These are phyloP conservation scores for Drosophila macrospina DNA, from an alignment of 2,888 invertebrate genomes.

Conservation along the genomic window DNA sequence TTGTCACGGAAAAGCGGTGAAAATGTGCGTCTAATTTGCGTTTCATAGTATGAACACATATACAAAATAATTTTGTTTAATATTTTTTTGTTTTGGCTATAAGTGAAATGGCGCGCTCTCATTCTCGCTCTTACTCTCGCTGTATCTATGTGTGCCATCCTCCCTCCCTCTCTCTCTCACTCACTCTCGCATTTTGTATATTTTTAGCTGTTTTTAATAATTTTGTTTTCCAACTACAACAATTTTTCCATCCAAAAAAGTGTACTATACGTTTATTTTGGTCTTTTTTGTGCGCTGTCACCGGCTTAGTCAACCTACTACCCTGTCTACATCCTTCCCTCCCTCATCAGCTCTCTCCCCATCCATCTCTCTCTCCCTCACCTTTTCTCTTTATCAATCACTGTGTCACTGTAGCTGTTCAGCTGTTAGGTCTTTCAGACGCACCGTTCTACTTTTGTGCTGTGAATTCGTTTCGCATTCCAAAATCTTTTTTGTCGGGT, in stretches of 20 bases:
- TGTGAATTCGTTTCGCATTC: constrained; percentile 34
- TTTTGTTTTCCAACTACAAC: constrained; percentile 34
- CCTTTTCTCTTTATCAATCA: background rate
- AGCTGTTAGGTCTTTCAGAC: background rate
- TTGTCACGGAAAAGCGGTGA: constrained; percentile 38
- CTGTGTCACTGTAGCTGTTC: background rate
- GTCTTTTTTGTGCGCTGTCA: constrained; percentile 7
- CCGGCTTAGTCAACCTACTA: constrained; percentile 20
- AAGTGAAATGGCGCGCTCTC: background rate
- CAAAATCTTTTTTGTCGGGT: constrained; percentile 40
- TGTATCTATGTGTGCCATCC: background rate
- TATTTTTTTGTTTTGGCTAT: constrained; percentile 8
- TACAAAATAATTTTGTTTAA: constrained; percentile 4
- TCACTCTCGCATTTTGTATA: constrained; percentile 25
- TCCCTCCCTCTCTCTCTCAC: background rate
- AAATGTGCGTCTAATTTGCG: background rate
- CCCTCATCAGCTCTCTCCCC: background rate
- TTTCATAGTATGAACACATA: background rate
- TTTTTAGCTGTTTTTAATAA: constrained; percentile 56
- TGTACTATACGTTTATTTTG: constrained; percentile 49
- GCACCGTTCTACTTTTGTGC: constrained; percentile 14
- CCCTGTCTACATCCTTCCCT: background rate
- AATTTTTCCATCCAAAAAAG: constrained; percentile 39
- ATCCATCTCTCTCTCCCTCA: background rate
- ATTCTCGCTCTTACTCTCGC: background rate